These are phyloP conservation scores for Oryzaephilus surinamensis DNA, from an alignment of 1,140 invertebrate species.

Conservation along the genomic window DNA sequence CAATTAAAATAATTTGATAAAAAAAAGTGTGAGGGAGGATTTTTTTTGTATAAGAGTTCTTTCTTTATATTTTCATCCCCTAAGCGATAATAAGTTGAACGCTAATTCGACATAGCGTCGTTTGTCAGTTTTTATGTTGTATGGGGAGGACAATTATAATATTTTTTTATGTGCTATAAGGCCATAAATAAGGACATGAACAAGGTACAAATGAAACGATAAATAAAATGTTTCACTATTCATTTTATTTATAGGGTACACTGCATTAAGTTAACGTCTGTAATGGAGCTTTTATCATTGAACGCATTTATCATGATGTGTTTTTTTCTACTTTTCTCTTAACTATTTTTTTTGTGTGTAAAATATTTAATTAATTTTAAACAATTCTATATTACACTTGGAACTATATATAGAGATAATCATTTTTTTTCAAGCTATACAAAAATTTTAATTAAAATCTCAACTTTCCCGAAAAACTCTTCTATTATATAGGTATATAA, in stretches of 20 bases:
- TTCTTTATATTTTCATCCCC: too few species aligned
- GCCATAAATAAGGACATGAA: slow-evolving; percentile 29
- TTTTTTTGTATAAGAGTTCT: not conserved
- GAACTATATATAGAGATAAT: too few species aligned
- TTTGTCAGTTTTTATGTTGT: not conserved
- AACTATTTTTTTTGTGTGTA: too few species aligned
- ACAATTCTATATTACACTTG: too few species aligned
- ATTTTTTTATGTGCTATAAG: slow-evolving; percentile 14
- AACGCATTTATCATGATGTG: slow-evolving; percentile 11
- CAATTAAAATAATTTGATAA: slow-evolving; percentile 14
- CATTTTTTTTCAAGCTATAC: too few species aligned
- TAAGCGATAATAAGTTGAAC: not conserved
- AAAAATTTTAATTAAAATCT: too few species aligned
- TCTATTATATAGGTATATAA: too few species aligned
- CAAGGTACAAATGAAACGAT: slow-evolving; percentile 28
- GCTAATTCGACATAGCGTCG: slow-evolving; percentile 11
- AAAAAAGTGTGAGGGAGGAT: slow-evolving; percentile 4
- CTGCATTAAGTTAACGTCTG: slow-evolving; percentile 20
- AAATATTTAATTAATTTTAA: too few species aligned
- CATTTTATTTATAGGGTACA: slow-evolving; percentile 26
- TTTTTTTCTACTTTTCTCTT: too few species aligned
- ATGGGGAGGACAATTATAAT: slow-evolving; percentile 15
- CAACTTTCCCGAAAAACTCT: too few species aligned
- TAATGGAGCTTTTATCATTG: slow-evolving; percentile 20
- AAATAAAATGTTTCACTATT: slow-evolving; percentile 29